A percentile compares a stretch with the other conserved stretches of the same genome.
phyloP scores from a whole-genome alignment of 1,140 invertebrate species.

The Oncopeltus fasciatus region DNA sequence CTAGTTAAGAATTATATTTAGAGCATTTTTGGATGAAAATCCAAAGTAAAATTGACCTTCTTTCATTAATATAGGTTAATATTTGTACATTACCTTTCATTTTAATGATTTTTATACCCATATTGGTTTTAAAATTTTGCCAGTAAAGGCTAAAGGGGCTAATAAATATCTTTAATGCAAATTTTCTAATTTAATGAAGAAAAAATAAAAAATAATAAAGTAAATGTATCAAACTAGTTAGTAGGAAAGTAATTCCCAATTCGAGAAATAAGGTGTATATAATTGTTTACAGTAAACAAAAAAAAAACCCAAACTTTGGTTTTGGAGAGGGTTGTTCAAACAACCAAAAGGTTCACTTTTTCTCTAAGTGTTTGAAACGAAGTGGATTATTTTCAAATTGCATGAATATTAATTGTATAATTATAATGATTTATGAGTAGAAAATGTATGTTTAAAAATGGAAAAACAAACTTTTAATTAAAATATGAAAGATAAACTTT shows the following conservation, averaged over 20 bases:
- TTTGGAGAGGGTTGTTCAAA: not conserved
- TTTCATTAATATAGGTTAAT: not conserved
- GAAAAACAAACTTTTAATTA: too few species aligned
- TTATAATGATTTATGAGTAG: too few species aligned
- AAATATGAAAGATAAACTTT: too few species aligned
- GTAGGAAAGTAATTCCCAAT: not conserved
- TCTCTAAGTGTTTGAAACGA: not conserved
- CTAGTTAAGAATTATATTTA: too few species aligned
- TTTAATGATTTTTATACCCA: not conserved
- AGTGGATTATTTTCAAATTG: not conserved
- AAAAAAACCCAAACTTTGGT: not conserved
- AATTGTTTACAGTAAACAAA: not conserved
- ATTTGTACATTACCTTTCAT: not conserved
- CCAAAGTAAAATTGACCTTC: not conserved
- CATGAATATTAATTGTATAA: not conserved
- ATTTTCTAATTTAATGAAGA: not conserved
- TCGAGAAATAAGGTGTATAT: not conserved
- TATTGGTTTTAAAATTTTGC: not conserved
- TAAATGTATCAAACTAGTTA: not conserved
- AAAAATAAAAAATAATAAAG: not conserved
- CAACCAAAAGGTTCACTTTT: not conserved
- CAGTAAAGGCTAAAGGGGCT: not conserved
- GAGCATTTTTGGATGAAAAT: not conserved
- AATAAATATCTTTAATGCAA: not conserved
- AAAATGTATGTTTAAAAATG: too few species aligned